Evolutionary conservation across 2,113 vertebrate species (phyloP).

Genomic region (Hemichromis elongatus): DNA sequence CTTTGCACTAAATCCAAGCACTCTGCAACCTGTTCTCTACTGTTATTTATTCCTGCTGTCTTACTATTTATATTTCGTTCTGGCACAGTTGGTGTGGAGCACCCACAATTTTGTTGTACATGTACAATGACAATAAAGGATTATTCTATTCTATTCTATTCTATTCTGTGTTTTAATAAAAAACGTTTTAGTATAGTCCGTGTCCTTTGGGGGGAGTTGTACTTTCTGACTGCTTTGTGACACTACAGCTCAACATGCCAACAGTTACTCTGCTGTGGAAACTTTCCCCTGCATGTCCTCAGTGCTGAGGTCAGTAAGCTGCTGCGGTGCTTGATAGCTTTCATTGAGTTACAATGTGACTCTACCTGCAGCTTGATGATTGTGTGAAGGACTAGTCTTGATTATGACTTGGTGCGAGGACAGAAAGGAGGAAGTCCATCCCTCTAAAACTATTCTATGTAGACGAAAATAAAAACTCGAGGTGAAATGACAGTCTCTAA

Average conservation of each 20-base stretch:
- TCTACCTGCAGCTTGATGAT: not conserved
- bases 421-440: no score
- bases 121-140: not conserved
- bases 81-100: not conserved
- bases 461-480: no score
- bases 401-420: not conserved
- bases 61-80: not conserved
- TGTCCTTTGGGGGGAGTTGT: not conserved
- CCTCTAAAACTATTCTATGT: no score
- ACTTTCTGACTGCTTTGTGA: not conserved
- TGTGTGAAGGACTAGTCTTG: not conserved
- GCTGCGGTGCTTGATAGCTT: not conserved
- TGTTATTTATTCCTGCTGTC: not conserved
- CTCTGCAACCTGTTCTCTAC: not conserved
- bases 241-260: not conserved
- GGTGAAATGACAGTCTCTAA: not conserved
- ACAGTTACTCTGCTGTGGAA: not conserved
- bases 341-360: not conserved
- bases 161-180: not conserved
- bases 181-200: not conserved
- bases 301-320: not conserved
- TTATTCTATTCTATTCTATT: not conserved
- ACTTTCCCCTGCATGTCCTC: not conserved
- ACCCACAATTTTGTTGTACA: not conserved
- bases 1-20: not conserved